Evolutionary conservation across 2,797 vertebrate species (phyloP), one percentile per base, ranked within the genome.

Genomic region (Babyrousa celebensis): DNA sequence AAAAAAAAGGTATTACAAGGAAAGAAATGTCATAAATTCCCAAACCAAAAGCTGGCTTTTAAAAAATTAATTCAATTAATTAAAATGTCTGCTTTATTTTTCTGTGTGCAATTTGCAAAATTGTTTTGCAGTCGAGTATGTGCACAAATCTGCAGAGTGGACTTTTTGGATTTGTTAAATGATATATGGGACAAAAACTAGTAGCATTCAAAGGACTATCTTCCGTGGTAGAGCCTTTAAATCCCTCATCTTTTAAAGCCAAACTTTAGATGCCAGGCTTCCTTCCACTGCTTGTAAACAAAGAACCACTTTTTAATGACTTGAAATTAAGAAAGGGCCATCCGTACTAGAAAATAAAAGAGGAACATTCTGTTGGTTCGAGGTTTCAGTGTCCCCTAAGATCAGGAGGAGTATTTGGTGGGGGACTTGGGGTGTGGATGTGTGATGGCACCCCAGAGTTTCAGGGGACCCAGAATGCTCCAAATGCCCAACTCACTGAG

Each of bases 101-200:
- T 85, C 48, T 77, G 43, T 77, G 23, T 17, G 52, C 12, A 74
- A 72, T 93, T 89, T 95, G 52, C 29, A 93, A 95, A 96, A 88
- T 70, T 77, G 32, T 62, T 72, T 58, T 87, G 62, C 52, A 93
- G 62, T 85, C 67, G 17, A 88, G 75, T 95, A 71, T 29, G 18
- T 43, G 62, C 36, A 56, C 52, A 72, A 40, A 85, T 91, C 85
- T 78, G 70, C 68, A 91, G 75, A 68, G 74, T 77, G 40, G 52
- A 83, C 40, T 48, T 78, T 88, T 82, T 79, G 21, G 23, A 40
- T 68, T 62, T 85, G 52, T 83, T 58, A 85, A 88, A 93, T 85
- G 68, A 77, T 93, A 36, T 15, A 85, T 82, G 62, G 83, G 27
- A 58, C 43, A 93, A 85, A 96, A 94, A 27, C n/a, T 83, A 91